A percentile compares a stretch with the other conserved stretches of the same genome.
Evolutionary conservation across 2,113 vertebrate species (phyloP).

Genomic region (Nicator chloris): DNA sequence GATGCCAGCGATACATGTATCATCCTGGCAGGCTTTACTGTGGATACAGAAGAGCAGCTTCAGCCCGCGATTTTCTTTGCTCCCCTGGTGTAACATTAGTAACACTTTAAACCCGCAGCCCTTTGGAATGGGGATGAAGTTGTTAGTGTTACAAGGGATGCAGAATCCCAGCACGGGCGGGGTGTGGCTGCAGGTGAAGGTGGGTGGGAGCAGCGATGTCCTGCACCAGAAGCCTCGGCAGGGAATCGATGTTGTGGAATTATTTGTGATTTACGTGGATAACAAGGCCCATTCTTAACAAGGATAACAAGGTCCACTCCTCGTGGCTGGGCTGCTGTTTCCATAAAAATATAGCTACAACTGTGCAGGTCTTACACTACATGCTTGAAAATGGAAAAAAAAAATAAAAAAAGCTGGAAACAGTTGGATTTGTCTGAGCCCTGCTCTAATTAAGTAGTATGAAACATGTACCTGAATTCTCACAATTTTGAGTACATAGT

Average conservation of each 20-base stretch:
- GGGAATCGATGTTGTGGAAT: not conserved
- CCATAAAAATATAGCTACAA: not conserved
- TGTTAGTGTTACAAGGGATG: not conserved
- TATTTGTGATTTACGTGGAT: rapidly evolving
- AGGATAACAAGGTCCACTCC: not conserved
- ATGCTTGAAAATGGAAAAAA: not conserved
- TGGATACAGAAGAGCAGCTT: not conserved
- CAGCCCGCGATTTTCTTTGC: not conserved
- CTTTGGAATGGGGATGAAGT: not conserved
- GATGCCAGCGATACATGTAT: rapidly evolving
- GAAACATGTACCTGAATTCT: not conserved
- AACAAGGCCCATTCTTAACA: not conserved
- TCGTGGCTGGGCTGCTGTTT: not conserved
- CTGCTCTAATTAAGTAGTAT: not conserved
- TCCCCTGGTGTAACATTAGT: not conserved
- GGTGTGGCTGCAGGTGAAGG: not conserved
- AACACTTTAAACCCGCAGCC: not conserved
- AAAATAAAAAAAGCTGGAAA: not conserved
- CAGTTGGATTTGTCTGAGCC: not conserved
- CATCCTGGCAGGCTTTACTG: not conserved
- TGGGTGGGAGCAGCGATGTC: not conserved
- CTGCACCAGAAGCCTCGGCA: not conserved
- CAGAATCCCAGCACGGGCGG: not conserved
- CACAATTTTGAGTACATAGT: not conserved
- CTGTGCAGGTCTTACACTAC: not conserved